These are phyloP conservation scores for Campopleginae sp. DNA, from an alignment of 2,888 invertebrate species.

Conservation along the genomic window DNA sequence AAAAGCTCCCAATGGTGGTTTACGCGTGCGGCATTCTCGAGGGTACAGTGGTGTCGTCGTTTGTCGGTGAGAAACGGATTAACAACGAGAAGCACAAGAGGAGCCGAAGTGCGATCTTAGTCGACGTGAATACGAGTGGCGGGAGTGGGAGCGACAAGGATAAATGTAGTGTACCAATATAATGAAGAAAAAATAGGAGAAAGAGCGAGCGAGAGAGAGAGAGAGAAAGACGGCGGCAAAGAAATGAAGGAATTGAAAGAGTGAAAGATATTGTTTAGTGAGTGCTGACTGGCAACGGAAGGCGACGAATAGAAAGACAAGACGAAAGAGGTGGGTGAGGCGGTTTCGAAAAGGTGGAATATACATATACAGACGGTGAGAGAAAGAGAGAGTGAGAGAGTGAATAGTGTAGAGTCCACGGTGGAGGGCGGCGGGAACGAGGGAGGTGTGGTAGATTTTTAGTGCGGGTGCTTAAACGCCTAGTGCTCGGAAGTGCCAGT, in stretches of 20 bases:
- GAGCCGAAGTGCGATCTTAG: slow-evolving; percentile 42
- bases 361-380: slow-evolving; percentile 16
- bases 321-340: slow-evolving; percentile 61
- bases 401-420: slow-evolving; percentile 53
- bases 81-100: slow-evolving; percentile 59
- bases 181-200: slow-evolving; percentile 34
- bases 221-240: not conserved
- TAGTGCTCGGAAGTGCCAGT: slow-evolving; percentile 60
- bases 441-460: slow-evolving; percentile 55
- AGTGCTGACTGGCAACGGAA: slow-evolving; percentile 41
- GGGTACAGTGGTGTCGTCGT: slow-evolving; percentile 43
- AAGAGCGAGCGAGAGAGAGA: slow-evolving; percentile 1
- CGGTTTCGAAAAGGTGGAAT: slow-evolving; percentile 59
- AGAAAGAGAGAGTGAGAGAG: slow-evolving; percentile 53
- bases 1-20: slow-evolving; percentile 40
- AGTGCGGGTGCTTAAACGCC: slow-evolving; percentile 66
- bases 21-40: slow-evolving; percentile 43
- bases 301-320: slow-evolving; percentile 48
- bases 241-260: slow-evolving; percentile 24
- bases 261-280: slow-evolving; percentile 50
- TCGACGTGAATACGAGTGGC: slow-evolving; percentile 43
- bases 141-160: slow-evolving; percentile 44
- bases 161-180: slow-evolving; percentile 1
- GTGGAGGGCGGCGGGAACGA: slow-evolving; percentile 41
- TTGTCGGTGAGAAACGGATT: slow-evolving; percentile 60